These are phyloP conservation scores for Pseudococcus longispinus DNA, from an alignment of 2,888 invertebrate genomes.

Conservation along the genomic window DNA sequence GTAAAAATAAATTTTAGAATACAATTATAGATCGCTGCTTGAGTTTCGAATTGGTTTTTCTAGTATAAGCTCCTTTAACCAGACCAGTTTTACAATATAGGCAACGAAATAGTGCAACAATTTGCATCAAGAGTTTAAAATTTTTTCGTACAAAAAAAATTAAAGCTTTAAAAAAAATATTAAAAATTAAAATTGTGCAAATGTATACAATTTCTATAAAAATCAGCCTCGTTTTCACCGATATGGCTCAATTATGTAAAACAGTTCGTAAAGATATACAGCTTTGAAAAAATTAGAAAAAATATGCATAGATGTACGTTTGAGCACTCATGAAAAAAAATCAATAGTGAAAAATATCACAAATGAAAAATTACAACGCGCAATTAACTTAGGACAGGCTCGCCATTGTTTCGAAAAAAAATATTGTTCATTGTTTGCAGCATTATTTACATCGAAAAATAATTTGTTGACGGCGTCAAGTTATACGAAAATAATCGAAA, in stretches of 20 bases:
- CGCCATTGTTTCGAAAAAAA: background rate
- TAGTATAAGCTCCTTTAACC: background rate
- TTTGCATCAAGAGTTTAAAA: background rate
- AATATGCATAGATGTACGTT: background rate
- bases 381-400: background rate
- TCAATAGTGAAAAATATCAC: conserved; percentile 37
- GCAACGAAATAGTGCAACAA: background rate
- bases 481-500: background rate
- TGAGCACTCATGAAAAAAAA: background rate
- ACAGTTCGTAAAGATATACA: background rate
- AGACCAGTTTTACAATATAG: background rate
- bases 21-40: background rate
- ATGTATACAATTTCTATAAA: background rate
- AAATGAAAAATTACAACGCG: background rate
- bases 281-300: conserved; percentile 5
- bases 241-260: background rate
- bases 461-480: background rate
- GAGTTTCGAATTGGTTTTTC: background rate
- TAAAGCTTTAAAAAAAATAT: background rate
- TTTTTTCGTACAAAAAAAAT: background rate
- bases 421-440: background rate
- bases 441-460: background rate
- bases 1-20: background rate
- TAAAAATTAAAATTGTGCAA: background rate
- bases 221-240: background rate